Evolutionary conservation across 2,797 vertebrate genomes (phyloP).

Genomic region (Orientallactaga sibirica): DNA sequence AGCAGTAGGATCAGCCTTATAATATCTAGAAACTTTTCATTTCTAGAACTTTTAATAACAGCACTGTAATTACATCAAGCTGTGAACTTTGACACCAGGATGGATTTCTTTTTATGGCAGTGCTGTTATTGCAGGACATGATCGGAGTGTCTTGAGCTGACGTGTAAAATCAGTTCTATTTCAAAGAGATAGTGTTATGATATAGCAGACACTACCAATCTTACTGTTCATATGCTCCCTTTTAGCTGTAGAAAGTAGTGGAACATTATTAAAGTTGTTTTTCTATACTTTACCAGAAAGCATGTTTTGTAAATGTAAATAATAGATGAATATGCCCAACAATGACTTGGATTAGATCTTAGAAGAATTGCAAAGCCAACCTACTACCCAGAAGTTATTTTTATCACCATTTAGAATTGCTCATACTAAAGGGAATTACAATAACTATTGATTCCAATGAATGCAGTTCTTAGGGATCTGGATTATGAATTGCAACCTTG

Average conservation of each 20-base stretch:
- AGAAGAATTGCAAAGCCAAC: neutral
- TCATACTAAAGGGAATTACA: neutral
- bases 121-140: neutral
- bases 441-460: neutral
- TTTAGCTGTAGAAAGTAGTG: slow-evolving; percentile 12
- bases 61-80: neutral
- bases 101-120: neutral
- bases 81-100: neutral
- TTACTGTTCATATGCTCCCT: slow-evolving; percentile 36
- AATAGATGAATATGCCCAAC: neutral
- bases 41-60: slow-evolving; percentile 11
- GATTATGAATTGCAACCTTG: slow-evolving; percentile 14
- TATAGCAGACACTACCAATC: neutral
- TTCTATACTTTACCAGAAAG: neutral
- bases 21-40: neutral
- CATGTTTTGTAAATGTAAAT: slow-evolving; percentile 9
- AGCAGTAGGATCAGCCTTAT: neutral
- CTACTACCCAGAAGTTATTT: neutral
- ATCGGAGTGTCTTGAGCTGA: neutral
- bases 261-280: neutral
- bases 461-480: neutral
- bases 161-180: neutral
- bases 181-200: neutral
- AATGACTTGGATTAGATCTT: neutral
- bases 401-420: neutral